phyloP scores from a whole-genome alignment of 1,140 invertebrate genomes.

The Hypsibius dujardini region DNA sequence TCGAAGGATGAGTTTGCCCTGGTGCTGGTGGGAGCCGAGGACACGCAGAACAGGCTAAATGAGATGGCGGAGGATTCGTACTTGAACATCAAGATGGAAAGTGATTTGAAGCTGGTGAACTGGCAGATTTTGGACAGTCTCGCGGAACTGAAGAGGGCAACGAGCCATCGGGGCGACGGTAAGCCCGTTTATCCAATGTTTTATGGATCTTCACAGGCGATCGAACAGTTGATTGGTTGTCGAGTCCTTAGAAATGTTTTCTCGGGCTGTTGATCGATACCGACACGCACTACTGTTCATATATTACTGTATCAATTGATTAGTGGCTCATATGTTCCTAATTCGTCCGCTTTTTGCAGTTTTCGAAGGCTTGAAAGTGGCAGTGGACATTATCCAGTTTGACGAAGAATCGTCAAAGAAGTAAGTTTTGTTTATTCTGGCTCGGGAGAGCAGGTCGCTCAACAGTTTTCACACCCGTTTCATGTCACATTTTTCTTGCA shows the following conservation, averaged over 20 bases:
- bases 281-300: no score
- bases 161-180: background rate
- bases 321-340: no score
- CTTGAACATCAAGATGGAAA: background rate
- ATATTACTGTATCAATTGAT: no score
- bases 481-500: background rate
- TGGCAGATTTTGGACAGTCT: background rate
- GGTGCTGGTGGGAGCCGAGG: constrained; percentile 35
- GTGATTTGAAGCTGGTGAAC: background rate
- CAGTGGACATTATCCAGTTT: background rate
- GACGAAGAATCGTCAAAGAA: background rate
- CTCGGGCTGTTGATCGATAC: no score
- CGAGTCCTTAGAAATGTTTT: no score
- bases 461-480: no score
- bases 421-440: no score
- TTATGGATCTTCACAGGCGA: no score
- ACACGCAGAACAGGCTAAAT: constrained; percentile 34
- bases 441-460: no score
- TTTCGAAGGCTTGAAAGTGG: background rate
- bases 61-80: background rate
- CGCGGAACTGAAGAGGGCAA: background rate
- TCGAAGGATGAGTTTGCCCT: constrained; percentile 38
- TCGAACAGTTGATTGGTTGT: no score
- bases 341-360: no score
- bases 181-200: no score